A percentile compares a stretch with the other conserved stretches of the same genome.
Conservation (phyloP, 2,113 vertebrate genomes). For the Colistium nudipinnis region DNA sequence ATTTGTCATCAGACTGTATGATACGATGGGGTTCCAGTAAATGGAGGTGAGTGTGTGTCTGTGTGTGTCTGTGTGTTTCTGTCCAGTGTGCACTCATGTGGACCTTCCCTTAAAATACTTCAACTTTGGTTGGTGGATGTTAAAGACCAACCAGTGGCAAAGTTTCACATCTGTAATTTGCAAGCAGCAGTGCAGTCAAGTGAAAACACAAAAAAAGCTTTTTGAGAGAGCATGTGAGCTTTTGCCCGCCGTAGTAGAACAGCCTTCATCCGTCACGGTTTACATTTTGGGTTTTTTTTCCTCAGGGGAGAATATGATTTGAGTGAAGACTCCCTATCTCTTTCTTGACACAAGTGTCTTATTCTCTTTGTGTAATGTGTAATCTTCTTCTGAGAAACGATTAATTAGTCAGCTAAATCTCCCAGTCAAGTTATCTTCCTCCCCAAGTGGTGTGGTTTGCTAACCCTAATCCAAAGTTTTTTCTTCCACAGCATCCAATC, state of each 20-base stretch:
- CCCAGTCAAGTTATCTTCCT: neutral
- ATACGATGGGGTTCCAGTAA: conserved; percentile 7
- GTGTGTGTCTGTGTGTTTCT: neutral
- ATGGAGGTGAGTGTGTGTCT: neutral
- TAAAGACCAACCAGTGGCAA: conserved; percentile 35
- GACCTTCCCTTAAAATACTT: neutral
- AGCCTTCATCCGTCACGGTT: too few relatives aligned
- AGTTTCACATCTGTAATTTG: neutral
- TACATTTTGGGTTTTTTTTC: too few relatives aligned
- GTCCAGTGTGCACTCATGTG: neutral
- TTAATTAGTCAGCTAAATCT: conserved; percentile 4
- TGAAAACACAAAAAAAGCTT: neutral
- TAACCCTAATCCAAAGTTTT: neutral
- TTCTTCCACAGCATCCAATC: neutral
- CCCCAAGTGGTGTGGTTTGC: neutral
- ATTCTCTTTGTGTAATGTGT: conserved; percentile 6
- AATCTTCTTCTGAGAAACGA: conserved; percentile 9
- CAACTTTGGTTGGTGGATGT: neutral
- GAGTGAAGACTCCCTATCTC: neutral
- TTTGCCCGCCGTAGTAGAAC: too few relatives aligned
- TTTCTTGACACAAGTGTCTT: neutral
- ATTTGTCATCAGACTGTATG: neutral
- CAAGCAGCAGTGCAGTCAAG: neutral
- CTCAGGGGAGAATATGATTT: too few relatives aligned
- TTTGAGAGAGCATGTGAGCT: neutral